phyloP scores from a whole-genome alignment of 1,140 invertebrate genomes.

The Ips nitidus region DNA sequence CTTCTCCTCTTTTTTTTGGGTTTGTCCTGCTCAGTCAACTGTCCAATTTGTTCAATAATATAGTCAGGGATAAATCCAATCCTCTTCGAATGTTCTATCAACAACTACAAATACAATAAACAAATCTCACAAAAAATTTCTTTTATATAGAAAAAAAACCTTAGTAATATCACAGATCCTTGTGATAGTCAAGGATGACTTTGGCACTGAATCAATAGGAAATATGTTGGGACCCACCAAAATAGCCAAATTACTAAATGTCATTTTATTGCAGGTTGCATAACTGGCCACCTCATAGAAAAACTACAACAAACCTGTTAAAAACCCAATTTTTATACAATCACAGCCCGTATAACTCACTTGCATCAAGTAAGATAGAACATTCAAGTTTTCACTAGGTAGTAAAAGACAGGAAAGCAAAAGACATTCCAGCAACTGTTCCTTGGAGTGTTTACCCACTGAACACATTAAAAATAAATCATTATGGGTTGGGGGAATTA shows the following conservation, averaged over 20 bases:
- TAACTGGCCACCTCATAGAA: slow-evolving; percentile 62
- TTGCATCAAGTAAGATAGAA: slow-evolving; percentile 69
- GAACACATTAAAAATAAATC: slow-evolving; percentile 74
- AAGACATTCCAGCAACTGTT: slow-evolving; percentile 58
- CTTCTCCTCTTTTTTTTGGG: slow-evolving; percentile 72
- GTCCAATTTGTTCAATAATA: slow-evolving; percentile 54
- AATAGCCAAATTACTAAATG: slow-evolving; percentile 75
- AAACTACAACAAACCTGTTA: slow-evolving; percentile 52
- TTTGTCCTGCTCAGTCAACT: slow-evolving; percentile 45
- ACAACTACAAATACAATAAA: slow-evolving; percentile 55
- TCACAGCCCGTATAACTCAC: slow-evolving; percentile 36
- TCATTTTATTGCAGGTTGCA: slow-evolving; percentile 78
- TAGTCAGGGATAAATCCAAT: slow-evolving; percentile 71
- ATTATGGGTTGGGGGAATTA: slow-evolving; percentile 71
- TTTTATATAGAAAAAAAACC: slow-evolving; percentile 35
- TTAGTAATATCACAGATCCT: slow-evolving; percentile 49
- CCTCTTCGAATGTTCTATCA: slow-evolving; percentile 73
- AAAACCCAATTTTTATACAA: not conserved
- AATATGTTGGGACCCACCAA: slow-evolving; percentile 82
- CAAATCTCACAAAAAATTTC: not conserved
- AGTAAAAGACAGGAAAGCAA: slow-evolving; percentile 66
- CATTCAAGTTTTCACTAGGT: slow-evolving; percentile 64
- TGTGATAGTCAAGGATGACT: slow-evolving; percentile 44
- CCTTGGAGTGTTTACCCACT: slow-evolving; percentile 46
- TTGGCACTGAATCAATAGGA: slow-evolving; percentile 58